These are phyloP conservation scores for Dendronephthya gigantea DNA, from an alignment of 64 coral and sea anemone species.

Conservation along the genomic window DNA sequence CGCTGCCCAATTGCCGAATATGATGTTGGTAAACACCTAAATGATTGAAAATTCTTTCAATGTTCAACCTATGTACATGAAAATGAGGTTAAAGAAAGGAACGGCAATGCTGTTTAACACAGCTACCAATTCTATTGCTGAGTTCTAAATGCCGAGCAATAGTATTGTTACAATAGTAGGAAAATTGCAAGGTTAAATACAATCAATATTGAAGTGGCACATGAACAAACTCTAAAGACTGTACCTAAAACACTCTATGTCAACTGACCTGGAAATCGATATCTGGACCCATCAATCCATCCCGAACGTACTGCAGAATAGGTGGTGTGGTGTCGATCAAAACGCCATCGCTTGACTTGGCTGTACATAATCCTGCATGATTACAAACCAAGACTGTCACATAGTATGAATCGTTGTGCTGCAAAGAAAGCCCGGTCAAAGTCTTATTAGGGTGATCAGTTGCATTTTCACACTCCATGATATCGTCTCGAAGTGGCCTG, in stretches of 20 bases:
- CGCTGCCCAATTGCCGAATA: conserved; percentile 78
- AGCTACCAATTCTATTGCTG: too few species aligned
- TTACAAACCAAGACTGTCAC: conserved; percentile 52
- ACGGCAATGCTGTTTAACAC: too few species aligned
- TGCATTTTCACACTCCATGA: conserved; percentile 50
- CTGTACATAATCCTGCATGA: conserved; percentile 81
- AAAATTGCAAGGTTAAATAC: too few species aligned
- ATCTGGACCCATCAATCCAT: conserved; percentile 86
- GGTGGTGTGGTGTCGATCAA: conserved; percentile 40
- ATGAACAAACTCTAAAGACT: too few species aligned
- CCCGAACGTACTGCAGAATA: conserved; percentile 64
- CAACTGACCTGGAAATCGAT: conserved; percentile 75
- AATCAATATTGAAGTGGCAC: too few species aligned
- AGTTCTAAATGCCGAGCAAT: too few species aligned
- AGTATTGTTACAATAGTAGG: too few species aligned
- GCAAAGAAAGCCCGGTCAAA: too few species aligned
- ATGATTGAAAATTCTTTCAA: not conserved
- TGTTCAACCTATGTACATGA: too few species aligned
- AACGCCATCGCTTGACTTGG: too few species aligned
- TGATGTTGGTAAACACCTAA: conserved; percentile 80
- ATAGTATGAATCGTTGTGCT: too few species aligned
- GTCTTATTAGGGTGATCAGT: conserved; percentile 60
- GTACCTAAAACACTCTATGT: not conserved
- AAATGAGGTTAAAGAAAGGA: too few species aligned
- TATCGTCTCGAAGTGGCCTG: conserved; percentile 26